These are phyloP conservation scores for Caenorhabditis tropicalis DNA, from an alignment of 1,140 invertebrate genomes.

Conservation along the genomic window DNA sequence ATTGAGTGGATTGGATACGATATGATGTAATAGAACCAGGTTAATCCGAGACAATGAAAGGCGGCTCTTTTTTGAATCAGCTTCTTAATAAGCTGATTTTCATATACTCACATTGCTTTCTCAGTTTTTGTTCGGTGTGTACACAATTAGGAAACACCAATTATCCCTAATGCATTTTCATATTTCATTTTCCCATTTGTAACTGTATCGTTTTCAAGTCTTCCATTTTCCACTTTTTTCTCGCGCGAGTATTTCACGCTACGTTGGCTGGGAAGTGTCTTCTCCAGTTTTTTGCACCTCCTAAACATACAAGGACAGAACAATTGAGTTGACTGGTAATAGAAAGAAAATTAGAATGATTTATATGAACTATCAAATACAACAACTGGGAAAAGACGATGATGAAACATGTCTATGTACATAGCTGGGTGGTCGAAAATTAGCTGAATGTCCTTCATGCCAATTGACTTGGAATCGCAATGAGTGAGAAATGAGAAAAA, in stretches of 20 bases:
- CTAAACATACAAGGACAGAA: conserved; percentile 19
- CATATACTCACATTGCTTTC: neutral
- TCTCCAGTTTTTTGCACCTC: neutral
- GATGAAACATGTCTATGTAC: conserved; percentile 33
- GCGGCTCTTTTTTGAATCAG: neutral
- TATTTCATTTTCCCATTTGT: neutral
- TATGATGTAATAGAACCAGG: conserved; percentile 18
- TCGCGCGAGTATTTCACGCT: conserved; percentile 28
- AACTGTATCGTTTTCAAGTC: conserved; percentile 19
- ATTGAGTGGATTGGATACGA: neutral
- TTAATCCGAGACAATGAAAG: neutral
- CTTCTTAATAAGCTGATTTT: neutral
- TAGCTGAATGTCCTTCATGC: conserved; percentile 41
- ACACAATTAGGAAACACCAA: neutral
- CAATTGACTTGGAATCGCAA: neutral
- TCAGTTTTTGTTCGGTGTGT: neutral
- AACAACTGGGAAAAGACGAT: conserved; percentile 9
- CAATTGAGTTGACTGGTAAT: neutral
- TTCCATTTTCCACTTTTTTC: neutral
- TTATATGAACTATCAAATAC: conserved; percentile 33
- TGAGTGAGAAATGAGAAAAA: neutral
- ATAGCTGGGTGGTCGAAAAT: conserved; percentile 31
- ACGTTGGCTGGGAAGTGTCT: neutral
- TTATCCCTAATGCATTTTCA: conserved; percentile 25
- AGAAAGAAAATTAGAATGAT: conserved; percentile 23